Base-by-base conservation (phyloP, 2,113 vertebrate species). In the Lepisosteus osseus region DNA sequence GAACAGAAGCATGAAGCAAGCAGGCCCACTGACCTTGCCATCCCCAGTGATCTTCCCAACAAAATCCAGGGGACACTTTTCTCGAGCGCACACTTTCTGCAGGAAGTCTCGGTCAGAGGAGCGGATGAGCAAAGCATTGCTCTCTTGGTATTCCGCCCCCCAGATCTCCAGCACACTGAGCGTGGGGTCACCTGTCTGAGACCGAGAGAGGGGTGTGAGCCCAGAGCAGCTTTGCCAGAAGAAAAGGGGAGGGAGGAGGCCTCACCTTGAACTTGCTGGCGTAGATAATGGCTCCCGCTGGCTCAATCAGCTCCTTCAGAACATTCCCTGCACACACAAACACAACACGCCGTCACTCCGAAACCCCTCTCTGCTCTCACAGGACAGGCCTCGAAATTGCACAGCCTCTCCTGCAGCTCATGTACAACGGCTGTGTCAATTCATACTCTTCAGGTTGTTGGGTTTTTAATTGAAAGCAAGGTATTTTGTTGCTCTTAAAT, bases 141-240 rank as follows among this genome's bases (percentile, higher is more conserved):
- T 95, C 80, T 98, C 95, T 84, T 98, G 96, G 84, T 98, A 98
- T 80, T 98, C 96, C 0, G 96, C 95, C 2, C 95, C 96, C 96
- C 96, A 98, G 63, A 97, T 88, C 90, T 97, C 96, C 80, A 97
- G 74, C 74, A 95, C 90, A 11, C 94, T 97, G 80, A 97, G 78
- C 0, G 96, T 97, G 1, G 95, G 94, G 77, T 98, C 96, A 3
- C 94, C 95, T n/a, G 90, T 92, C 96, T 97, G 70, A 0, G 45
- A 15, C 66, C 45, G 63, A 61, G 44, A 42, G 11, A 45, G 3
- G 13, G 56, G 2, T 17, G 3, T 41, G 13, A 65, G 7, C 62
- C 29, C 40, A 13, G 44, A n/a, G 8, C 4, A 3, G 0, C 0
- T 11, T n/a, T 13, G 57, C 47, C 47, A 13, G 51, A 0, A 54